Evolutionary conservation across 2,113 vertebrate genomes (phyloP).

Genomic region (Castor canadensis): DNA sequence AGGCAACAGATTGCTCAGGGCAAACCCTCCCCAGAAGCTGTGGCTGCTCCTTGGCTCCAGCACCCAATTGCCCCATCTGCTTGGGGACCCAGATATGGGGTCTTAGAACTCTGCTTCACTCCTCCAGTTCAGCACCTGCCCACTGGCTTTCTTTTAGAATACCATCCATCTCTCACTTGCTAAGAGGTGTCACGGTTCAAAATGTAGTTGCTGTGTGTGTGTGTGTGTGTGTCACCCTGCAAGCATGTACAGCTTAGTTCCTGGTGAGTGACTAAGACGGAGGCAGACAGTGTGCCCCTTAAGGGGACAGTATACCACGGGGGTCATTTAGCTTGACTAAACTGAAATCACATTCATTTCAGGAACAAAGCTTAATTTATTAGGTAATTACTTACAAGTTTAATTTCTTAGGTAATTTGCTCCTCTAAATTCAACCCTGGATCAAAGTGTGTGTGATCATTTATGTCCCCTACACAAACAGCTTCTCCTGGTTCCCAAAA

Average conservation of each 20-base stretch:
- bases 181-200: not conserved
- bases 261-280: not conserved
- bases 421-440: not conserved
- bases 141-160: not conserved
- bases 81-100: accelerated
- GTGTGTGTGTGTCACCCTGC: no score
- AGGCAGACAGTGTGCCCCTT: not conserved
- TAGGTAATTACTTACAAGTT: not conserved
- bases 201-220: not conserved
- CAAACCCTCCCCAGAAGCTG: not conserved
- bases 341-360: not conserved
- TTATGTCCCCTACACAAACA: not conserved
- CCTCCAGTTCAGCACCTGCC: not conserved
- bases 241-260: not conserved
- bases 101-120: not conserved
- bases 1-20: not conserved
- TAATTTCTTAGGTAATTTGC: not conserved
- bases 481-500: not conserved
- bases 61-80: not conserved
- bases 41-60: not conserved
- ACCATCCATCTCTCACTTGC: not conserved
- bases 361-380: not conserved
- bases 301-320: accelerated
- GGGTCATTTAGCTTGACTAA: not conserved
- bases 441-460: not conserved